Evolutionary conservation across 1,140 invertebrate genomes (phyloP).

Genomic region (Hyphantria cunea): DNA sequence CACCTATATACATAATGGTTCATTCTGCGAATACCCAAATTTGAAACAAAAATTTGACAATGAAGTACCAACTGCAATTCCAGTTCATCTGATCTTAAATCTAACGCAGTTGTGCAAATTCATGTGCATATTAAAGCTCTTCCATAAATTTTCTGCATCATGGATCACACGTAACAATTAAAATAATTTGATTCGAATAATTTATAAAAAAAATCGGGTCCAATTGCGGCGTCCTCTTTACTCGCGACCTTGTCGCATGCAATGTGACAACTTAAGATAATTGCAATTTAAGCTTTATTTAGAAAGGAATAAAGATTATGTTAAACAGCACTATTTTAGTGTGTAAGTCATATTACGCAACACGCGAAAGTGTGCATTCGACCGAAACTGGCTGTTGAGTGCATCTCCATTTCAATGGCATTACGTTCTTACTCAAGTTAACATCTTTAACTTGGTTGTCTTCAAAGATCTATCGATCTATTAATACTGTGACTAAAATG

Average conservation of each 20-base stretch:
- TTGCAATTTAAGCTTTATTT: constrained; percentile 19
- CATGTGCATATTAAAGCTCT: no score
- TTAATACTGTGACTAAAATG: constrained; percentile 2
- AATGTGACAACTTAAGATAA: constrained; percentile 9
- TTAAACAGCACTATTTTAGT: constrained; percentile 8
- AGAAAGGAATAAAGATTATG: constrained; percentile 22
- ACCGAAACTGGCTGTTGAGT: constrained; percentile 29
- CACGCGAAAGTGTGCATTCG: constrained; percentile 44
- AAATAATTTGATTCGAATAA: constrained; percentile 1
- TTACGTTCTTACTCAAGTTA: constrained; percentile 8
- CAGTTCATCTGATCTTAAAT: no score
- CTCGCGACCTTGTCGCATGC: constrained; percentile 27
- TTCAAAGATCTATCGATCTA: constrained; percentile 4
- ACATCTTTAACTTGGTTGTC: background rate
- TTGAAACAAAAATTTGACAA: no score
- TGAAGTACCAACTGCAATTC: no score
- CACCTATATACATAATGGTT: no score
- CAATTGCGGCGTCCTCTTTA: constrained; percentile 15
- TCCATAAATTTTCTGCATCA: background rate
- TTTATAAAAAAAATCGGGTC: constrained; percentile 4
- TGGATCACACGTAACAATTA: background rate
- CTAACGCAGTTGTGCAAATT: no score
- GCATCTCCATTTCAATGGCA: constrained; percentile 37
- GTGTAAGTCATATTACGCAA: constrained; percentile 34
- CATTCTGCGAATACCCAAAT: no score